Evolutionary conservation across 1,140 invertebrate species (phyloP).

Genomic region (Drosophila bocki): DNA sequence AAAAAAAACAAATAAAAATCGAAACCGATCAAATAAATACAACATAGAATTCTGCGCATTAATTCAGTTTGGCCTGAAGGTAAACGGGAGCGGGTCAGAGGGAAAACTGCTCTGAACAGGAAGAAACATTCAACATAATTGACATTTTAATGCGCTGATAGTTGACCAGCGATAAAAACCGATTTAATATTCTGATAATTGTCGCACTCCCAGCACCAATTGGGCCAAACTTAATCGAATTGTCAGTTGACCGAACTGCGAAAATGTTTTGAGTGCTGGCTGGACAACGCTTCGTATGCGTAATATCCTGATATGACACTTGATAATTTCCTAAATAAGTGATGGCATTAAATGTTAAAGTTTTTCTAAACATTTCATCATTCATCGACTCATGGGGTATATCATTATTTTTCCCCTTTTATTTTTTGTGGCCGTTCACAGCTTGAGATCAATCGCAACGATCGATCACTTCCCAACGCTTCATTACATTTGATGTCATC

Average conservation of each 20-base stretch:
- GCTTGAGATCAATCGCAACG: conserved; percentile 23
- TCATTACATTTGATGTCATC: conserved; percentile 26
- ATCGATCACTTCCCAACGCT: conserved; percentile 27
- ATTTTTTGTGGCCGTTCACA: background rate
- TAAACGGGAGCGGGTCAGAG: background rate
- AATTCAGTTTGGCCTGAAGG: conserved; percentile 41
- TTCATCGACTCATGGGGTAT: conserved; percentile 14
- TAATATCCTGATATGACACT: conserved; percentile 28
- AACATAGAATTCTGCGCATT: conserved; percentile 39
- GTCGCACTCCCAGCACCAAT: conserved; percentile 54
- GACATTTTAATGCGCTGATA: conserved; percentile 82
- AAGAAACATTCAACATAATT: conserved; percentile 68
- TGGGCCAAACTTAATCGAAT: conserved; percentile 79
- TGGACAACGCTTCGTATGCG: conserved; percentile 44
- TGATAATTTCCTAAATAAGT: conserved; percentile 4
- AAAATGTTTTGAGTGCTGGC: conserved; percentile 21
- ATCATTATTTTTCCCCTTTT: background rate
- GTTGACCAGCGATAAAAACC: conserved; percentile 69
- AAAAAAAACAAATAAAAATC: conserved; percentile 36
- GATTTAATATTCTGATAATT: conserved; percentile 84
- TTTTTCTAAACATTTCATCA: background rate
- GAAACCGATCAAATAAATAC: conserved; percentile 54
- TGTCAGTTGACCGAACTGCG: conserved; percentile 55
- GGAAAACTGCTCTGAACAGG: conserved; percentile 6
- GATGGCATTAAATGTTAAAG: conserved; percentile 6